These are phyloP conservation scores for Smithornis capensis DNA, from an alignment of 2,113 vertebrate species.

Conservation along the genomic window DNA sequence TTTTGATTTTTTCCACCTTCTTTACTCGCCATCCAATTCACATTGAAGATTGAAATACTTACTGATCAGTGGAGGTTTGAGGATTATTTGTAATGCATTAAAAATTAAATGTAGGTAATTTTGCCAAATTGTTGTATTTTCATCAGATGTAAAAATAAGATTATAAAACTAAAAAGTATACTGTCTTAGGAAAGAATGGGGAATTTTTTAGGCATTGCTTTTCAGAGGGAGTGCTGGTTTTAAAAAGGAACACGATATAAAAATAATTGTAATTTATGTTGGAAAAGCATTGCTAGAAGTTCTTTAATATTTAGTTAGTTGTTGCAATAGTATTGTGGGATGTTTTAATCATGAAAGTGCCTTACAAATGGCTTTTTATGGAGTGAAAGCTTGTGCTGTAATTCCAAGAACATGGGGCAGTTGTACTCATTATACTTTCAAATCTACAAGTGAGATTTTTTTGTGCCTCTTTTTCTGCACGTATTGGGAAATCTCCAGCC, in stretches of 20 bases:
- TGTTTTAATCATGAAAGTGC: background rate
- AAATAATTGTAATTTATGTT: background rate
- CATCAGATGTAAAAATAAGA: background rate
- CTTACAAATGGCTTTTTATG: background rate
- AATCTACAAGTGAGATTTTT: background rate
- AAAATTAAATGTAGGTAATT: background rate
- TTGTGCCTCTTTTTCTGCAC: background rate
- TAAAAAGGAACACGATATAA: background rate
- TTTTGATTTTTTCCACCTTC: background rate
- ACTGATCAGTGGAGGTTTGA: background rate
- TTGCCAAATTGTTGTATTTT: background rate
- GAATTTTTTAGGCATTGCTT: background rate
- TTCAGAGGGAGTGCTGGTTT: background rate
- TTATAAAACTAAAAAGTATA: background rate
- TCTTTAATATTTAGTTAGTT: background rate
- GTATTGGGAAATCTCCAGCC: background rate
- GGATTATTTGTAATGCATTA: conserved; percentile 10
- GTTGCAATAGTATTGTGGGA: background rate
- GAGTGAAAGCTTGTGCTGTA: background rate
- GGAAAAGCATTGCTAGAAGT: background rate
- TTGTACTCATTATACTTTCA: conserved; percentile 15
- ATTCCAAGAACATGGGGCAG: background rate
- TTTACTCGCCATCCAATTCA: background rate
- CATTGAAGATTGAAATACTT: background rate
- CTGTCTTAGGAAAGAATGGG: background rate